Percentiles rank a stretch among this genome's conserved stretches.
Evolutionary conservation across 2,797 vertebrate species (phyloP).

Genomic region (Sarcoramphus papa): DNA sequence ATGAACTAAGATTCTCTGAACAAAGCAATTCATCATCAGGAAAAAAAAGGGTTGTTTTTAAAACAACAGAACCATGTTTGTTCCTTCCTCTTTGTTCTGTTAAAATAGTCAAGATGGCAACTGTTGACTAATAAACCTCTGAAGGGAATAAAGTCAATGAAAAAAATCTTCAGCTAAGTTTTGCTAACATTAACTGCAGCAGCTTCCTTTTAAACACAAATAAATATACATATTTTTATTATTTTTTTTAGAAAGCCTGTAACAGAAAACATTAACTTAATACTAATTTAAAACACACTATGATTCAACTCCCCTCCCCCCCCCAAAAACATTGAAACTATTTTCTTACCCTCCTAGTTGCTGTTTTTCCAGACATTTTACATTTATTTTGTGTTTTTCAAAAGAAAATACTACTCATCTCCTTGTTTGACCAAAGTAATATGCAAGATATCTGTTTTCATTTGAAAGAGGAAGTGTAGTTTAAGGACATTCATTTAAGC

Average conservation of each 20-base stretch:
- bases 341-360: background rate
- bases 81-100: background rate
- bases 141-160: background rate
- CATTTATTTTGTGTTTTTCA: background rate
- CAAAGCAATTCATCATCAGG: background rate
- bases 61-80: background rate
- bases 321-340: background rate
- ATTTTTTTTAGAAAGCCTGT: background rate
- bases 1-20: background rate
- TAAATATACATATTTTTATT: background rate
- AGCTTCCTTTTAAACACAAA: background rate
- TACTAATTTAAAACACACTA: background rate
- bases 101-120: background rate
- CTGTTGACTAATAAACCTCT: background rate
- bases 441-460: background rate
- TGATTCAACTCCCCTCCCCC: background rate
- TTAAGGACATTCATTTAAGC: background rate
- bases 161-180: background rate
- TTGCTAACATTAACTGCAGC: background rate
- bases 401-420: background rate
- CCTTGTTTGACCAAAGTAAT: background rate
- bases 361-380: conserved; percentile 20
- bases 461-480: background rate
- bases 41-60: background rate
- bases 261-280: background rate